Evolutionary conservation across 1,140 invertebrate genomes (phyloP).

Genomic region (Aphelinus atriplicis): DNA sequence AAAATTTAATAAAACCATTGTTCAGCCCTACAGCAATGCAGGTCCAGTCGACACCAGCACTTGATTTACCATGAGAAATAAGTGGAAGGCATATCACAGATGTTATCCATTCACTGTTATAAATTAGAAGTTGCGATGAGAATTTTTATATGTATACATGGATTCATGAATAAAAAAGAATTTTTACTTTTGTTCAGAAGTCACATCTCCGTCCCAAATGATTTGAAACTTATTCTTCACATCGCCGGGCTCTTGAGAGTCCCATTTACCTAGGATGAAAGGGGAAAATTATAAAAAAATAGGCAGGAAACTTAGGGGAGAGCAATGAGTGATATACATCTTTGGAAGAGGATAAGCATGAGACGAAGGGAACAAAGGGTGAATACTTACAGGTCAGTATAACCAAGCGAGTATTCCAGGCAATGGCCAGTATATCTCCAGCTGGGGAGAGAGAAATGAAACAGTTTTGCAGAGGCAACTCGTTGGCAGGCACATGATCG

Average conservation of each 20-base stretch:
- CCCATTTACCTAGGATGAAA: constrained; percentile 64
- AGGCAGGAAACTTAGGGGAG: too few species aligned
- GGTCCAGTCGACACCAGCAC: constrained; percentile 88
- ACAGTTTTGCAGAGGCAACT: constrained; percentile 59
- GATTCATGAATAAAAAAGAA: constrained; percentile 37
- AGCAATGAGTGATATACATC: too few species aligned
- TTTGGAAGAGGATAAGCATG: too few species aligned
- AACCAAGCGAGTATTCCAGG: constrained; percentile 58
- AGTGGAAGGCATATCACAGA: constrained; percentile 71
- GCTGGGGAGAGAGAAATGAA: constrained; percentile 57
- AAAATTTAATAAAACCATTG: constrained; percentile 87
- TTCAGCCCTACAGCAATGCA: constrained; percentile 89
- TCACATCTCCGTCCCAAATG: constrained; percentile 61
- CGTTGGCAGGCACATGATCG: constrained; percentile 52
- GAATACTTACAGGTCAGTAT: constrained; percentile 60
- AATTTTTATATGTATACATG: constrained; percentile 35
- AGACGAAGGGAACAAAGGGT: too few species aligned
- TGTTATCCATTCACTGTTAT: constrained; percentile 68
- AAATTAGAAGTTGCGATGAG: constrained; percentile 35
- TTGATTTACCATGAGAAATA: constrained; percentile 75
- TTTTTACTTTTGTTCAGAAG: constrained; percentile 58
- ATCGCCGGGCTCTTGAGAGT: constrained; percentile 63
- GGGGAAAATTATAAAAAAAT: too few species aligned
- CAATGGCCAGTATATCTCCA: constrained; percentile 59
- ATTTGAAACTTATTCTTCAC: constrained; percentile 65